phyloP scores from a whole-genome alignment of 2,888 invertebrate genomes.

The Noctua janthe region DNA sequence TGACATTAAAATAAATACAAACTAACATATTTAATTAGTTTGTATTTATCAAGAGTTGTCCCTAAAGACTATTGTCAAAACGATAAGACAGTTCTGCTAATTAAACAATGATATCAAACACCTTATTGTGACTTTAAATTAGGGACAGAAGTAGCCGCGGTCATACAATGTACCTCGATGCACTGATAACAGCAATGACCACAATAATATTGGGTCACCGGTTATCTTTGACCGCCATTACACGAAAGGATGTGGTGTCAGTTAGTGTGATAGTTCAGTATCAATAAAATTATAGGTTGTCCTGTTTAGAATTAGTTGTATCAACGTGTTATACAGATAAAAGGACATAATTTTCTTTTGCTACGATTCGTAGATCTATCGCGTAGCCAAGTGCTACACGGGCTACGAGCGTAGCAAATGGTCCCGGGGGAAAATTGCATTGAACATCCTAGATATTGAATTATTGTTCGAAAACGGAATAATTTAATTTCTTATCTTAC shows the following conservation, averaged over 20 bases:
- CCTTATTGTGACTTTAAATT: constrained; percentile 28
- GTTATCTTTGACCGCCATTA: constrained; percentile 46
- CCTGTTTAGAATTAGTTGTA: neutral
- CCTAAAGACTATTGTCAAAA: constrained; percentile 9
- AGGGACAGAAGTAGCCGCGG: constrained; percentile 9
- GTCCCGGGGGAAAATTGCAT: neutral
- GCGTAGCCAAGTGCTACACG: constrained; percentile 39
- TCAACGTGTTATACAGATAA: neutral
- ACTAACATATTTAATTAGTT: neutral
- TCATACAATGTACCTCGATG: constrained; percentile 3
- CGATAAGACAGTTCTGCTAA: constrained; percentile 39
- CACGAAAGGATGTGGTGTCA: constrained; percentile 51
- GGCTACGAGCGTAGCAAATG: constrained; percentile 20
- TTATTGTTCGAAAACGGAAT: no score
- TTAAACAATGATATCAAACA: constrained; percentile 59
- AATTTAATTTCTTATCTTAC: neutral
- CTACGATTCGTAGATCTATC: neutral
- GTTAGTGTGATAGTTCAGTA: constrained; percentile 22
- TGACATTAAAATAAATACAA: constrained; percentile 14
- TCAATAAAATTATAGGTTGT: neutral
- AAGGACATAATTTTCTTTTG: neutral
- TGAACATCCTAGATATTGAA: neutral
- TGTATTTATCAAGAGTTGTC: neutral
- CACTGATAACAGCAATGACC: constrained; percentile 42
- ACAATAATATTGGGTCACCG: constrained; percentile 29